Evolutionary conservation across 2,113 vertebrate genomes (phyloP).

Genomic region (Tyrannus savana): DNA sequence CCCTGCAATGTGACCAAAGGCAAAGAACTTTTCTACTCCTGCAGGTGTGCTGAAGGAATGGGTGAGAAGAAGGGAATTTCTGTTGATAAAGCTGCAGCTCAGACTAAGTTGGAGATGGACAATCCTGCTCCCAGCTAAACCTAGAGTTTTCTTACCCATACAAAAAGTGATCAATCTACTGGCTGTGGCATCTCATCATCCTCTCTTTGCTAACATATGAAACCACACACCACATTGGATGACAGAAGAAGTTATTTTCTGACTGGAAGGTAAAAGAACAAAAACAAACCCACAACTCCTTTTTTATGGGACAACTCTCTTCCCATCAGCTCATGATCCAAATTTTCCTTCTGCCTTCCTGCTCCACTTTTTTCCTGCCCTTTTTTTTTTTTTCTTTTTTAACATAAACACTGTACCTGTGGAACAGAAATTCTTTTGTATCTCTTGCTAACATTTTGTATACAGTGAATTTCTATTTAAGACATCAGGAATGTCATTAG

Average conservation of each 20-base stretch:
- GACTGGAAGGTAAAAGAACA: background rate
- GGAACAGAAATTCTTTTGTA: background rate
- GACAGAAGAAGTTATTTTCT: background rate
- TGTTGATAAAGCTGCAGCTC: background rate
- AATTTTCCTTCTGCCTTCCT: background rate
- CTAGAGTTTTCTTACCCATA: background rate
- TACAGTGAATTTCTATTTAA: background rate
- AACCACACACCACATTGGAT: background rate
- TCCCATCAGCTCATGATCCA: background rate
- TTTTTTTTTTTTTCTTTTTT: background rate
- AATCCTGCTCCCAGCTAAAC: background rate
- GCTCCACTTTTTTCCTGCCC: background rate
- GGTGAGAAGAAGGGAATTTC: background rate
- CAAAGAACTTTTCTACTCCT: background rate
- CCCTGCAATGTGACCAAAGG: background rate
- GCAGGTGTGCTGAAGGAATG: background rate
- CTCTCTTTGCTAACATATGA: rapidly evolving
- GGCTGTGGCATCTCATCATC: background rate
- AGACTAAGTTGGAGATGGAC: background rate
- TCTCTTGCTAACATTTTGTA: background rate
- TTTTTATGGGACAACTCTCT: background rate
- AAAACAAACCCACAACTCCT: background rate
- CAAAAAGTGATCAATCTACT: background rate
- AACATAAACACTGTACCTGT: background rate
- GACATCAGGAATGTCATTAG: background rate